These are phyloP conservation scores for Aphidius gifuensis DNA, from an alignment of 1,140 invertebrate genomes.

Conservation along the genomic window DNA sequence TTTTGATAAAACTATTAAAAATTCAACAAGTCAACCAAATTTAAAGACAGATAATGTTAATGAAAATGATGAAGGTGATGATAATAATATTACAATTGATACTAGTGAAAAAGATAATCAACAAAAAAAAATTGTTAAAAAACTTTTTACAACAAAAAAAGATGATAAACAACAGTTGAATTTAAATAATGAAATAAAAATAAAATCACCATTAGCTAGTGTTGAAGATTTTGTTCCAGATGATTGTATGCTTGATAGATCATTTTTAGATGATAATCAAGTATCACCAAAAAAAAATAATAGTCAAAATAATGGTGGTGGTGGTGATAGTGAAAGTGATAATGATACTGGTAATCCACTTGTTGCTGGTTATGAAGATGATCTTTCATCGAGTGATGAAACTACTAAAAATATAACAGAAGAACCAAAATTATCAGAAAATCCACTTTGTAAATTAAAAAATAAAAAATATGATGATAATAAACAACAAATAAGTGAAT, in stretches of 20 bases:
- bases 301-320: conserved; percentile 26
- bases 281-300: conserved; percentile 52
- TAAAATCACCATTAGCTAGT: conserved; percentile 50
- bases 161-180: conserved; percentile 35
- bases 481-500: conserved; percentile 29
- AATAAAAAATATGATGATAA: conserved; percentile 34
- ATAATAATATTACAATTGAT: too few relatives aligned
- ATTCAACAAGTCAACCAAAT: not conserved
- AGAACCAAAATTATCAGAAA: conserved; percentile 45
- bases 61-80: too few relatives aligned
- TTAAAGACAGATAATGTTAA: too few relatives aligned
- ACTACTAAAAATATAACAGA: conserved; percentile 28
- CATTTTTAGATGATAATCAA: conserved; percentile 74
- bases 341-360: conserved; percentile 79
- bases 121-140: not conserved
- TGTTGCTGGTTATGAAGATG: conserved; percentile 84
- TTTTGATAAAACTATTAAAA: conserved; percentile 15
- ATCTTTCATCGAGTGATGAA: conserved; percentile 72
- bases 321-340: conserved; percentile 60
- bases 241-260: conserved; percentile 72
- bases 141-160: conserved; percentile 21
- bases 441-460: conserved; percentile 51
- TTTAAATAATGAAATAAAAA: conserved; percentile 21
- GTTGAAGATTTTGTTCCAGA: conserved; percentile 87
- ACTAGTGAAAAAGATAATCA: too few relatives aligned